Conservation (phyloP, 2,797 vertebrate species). For the Chromis chromis region DNA sequence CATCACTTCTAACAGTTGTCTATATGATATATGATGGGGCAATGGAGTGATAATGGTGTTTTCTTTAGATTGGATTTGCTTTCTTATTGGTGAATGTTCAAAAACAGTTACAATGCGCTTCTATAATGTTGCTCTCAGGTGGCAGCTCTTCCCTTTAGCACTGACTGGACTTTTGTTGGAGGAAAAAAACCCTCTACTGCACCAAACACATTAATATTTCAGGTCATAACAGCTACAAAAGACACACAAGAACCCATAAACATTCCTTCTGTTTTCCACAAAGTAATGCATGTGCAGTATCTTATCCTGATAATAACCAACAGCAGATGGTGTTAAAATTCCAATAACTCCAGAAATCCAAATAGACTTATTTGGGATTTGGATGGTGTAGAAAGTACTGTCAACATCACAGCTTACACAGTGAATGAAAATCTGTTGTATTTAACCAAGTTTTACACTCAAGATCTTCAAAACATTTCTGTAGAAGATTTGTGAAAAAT, state of each 20-base stretch:
- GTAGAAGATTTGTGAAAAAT: background rate
- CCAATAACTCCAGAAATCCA: background rate
- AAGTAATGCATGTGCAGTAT: background rate
- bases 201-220: background rate
- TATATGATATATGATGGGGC: slow-evolving; percentile 10
- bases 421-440: background rate
- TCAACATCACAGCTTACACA: slow-evolving; percentile 7
- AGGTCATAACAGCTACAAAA: background rate
- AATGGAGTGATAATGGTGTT: background rate
- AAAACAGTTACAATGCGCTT: background rate
- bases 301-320: background rate
- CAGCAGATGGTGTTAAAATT: background rate
- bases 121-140: background rate
- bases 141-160: background rate
- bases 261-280: background rate
- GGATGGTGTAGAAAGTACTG: background rate
- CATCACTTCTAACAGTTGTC: slow-evolving; percentile 30
- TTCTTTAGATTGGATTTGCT: background rate
- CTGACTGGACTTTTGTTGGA: background rate
- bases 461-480: background rate
- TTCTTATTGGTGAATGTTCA: background rate
- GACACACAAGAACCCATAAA: background rate
- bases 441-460: background rate
- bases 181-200: background rate
- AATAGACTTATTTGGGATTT: slow-evolving; percentile 7